Base-by-base conservation (phyloP, 2,113 vertebrate species). In the Mustela nigripes region DNA sequence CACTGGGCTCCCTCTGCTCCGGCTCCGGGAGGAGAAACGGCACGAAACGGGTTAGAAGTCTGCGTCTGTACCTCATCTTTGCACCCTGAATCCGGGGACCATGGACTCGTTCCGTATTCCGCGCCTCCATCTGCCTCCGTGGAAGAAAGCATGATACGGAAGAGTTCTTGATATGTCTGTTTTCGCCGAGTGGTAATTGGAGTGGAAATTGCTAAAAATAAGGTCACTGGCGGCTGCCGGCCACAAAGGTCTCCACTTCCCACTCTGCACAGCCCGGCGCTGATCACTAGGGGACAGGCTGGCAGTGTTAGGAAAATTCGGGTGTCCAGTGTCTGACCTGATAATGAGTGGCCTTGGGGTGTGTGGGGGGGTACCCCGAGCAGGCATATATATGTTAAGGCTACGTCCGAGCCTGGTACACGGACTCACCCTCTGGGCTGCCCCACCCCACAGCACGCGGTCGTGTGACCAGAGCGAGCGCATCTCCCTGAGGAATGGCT, bases 201-300 rank as follows among this genome's bases (percentile, higher is more conserved):
- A 95, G 58, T 96, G 87, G 78, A 96, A 98, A 96, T 60, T 39
- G 76, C 88, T 96, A 81, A 92, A 96, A 97, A 85, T 95, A 87
- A 97, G 79, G 89, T 96, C 89, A 83, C 45, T 15, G 56, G 74
- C 87, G 89, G 50, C 97, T 73, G 9, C 24, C 0, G 94, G 86
- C 94, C 97, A 78, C 81, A 48, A 42, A 42, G 78, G 83, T 28
- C 11, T 22, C 24, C 2, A 89, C 87, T 56, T 56, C 53, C 53
- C 53, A 56, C 71, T 89, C 42, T 1, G 10, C 12, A 2, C 2
- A 74, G 71, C 48, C 26, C 36, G 67, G 21, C 18, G 10, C 76
- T 3, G 33, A 85, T 50, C 26, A 0, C 87, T 16, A 33, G 48
- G 63, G n/a, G 84, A 74, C 93, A 73, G 50, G 60, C 58, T 83